phyloP scores from a whole-genome alignment of 2,797 vertebrate species.

The Alfaro cultratus region DNA sequence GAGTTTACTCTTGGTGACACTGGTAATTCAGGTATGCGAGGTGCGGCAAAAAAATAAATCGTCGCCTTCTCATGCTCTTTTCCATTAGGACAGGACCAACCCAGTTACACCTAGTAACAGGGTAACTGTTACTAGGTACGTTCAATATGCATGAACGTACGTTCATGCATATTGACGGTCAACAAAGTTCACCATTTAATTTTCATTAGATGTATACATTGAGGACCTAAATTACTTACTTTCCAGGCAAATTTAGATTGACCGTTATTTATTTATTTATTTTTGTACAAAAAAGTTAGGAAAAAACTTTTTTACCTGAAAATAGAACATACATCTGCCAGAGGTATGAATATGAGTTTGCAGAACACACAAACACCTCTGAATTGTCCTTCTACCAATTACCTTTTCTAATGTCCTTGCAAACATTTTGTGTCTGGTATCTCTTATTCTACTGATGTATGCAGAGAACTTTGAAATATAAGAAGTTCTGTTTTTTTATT shows the following conservation, averaged over 20 bases:
- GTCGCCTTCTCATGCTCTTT: constrained; percentile 24
- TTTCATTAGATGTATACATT: not conserved
- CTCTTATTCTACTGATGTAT: not conserved
- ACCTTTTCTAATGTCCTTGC: not conserved
- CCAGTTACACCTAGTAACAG: constrained; percentile 4
- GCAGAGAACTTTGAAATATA: not conserved
- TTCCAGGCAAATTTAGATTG: not conserved
- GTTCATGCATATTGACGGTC: not conserved
- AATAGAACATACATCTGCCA: not conserved
- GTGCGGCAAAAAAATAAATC: constrained; percentile 43
- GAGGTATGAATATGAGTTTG: not conserved
- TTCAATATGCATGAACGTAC: no score
- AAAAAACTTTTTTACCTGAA: no score
- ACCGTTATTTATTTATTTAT: not conserved
- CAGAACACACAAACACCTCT: not conserved
- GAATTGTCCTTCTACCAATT: not conserved
- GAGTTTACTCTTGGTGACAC: constrained; percentile 55
- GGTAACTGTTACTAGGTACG: no score
- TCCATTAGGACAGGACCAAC: not conserved
- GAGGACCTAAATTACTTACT: not conserved
- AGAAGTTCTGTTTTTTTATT: not conserved
- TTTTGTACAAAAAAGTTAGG: not conserved
- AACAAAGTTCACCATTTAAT: not conserved
- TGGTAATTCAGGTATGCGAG: constrained; percentile 36
- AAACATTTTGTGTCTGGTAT: not conserved